Conservation (phyloP, 2,113 vertebrate genomes). For the Osmerus eperlanus region DNA sequence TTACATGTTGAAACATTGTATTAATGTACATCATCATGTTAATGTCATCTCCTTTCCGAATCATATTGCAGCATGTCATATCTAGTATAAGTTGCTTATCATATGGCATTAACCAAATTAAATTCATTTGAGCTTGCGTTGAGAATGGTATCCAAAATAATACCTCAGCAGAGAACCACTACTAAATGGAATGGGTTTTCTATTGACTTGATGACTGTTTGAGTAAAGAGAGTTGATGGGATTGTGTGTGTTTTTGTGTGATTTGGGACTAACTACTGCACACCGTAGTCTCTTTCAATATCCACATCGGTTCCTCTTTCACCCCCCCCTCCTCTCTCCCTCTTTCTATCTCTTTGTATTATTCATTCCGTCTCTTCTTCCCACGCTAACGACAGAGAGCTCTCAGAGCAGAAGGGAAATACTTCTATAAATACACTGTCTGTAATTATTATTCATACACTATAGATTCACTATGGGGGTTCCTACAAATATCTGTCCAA, state of each 20-base stretch:
- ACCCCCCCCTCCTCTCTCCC: neutral
- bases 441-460: constrained; percentile 14
- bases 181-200: neutral
- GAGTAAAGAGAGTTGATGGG: neutral
- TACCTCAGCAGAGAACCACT: neutral
- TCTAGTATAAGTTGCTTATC: constrained; percentile 8
- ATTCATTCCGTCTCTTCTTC: constrained; percentile 32
- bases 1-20: neutral
- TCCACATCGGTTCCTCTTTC: constrained; percentile 10
- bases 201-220: neutral
- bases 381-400: constrained; percentile 8
- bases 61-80: neutral
- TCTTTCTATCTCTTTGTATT: constrained; percentile 11
- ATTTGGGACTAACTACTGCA: neutral
- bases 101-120: constrained; percentile 36
- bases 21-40: constrained; percentile 16
- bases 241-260: neutral
- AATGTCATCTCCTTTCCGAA: constrained; percentile 33
- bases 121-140: constrained; percentile 25
- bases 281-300: constrained; percentile 19
- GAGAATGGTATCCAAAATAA: constrained; percentile 17
- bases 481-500: constrained; percentile 1
- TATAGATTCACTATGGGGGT: neutral
- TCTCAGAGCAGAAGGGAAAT: constrained; percentile 19
- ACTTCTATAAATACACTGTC: constrained; percentile 17